phyloP scores from a whole-genome alignment of 2,113 vertebrate species.

The Megalops atlanticus region DNA sequence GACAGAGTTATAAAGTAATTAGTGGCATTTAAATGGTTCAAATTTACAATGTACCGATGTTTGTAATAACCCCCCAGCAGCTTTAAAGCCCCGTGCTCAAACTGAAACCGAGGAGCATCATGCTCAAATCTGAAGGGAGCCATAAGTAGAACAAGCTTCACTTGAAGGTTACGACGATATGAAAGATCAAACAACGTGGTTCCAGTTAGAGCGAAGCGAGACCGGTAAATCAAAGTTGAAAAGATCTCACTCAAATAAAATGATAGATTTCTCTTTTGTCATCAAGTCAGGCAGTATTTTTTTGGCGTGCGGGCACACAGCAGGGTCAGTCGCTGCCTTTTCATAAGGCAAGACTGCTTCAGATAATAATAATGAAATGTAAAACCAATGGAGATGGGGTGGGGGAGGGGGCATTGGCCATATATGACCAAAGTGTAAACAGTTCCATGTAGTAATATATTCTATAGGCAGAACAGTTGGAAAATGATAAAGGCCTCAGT shows the following conservation, averaged over 20 bases:
- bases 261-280: constrained; percentile 80
- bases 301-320: constrained; percentile 70
- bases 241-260: constrained; percentile 81
- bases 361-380: constrained; percentile 60
- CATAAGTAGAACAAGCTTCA: constrained; percentile 79
- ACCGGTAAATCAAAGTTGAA: constrained; percentile 83
- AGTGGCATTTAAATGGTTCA: constrained; percentile 15
- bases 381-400: constrained; percentile 44
- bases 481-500: constrained; percentile 57
- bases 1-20: neutral
- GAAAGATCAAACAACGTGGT: constrained; percentile 77
- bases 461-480: neutral
- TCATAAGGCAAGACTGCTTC: constrained; percentile 75
- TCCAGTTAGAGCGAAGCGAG: constrained; percentile 73
- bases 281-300: constrained; percentile 69
- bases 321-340: constrained; percentile 78
- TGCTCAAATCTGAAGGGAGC: constrained; percentile 75
- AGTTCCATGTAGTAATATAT: neutral
- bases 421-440: neutral
- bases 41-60: constrained; percentile 16
- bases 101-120: constrained; percentile 81
- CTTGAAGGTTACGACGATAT: constrained; percentile 72
- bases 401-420: constrained; percentile 58
- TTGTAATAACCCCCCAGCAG: constrained; percentile 13
- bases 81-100: constrained; percentile 68